These are phyloP conservation scores for Hycleus phaleratus DNA, from an alignment of 1,140 invertebrate genomes.

Conservation along the genomic window DNA sequence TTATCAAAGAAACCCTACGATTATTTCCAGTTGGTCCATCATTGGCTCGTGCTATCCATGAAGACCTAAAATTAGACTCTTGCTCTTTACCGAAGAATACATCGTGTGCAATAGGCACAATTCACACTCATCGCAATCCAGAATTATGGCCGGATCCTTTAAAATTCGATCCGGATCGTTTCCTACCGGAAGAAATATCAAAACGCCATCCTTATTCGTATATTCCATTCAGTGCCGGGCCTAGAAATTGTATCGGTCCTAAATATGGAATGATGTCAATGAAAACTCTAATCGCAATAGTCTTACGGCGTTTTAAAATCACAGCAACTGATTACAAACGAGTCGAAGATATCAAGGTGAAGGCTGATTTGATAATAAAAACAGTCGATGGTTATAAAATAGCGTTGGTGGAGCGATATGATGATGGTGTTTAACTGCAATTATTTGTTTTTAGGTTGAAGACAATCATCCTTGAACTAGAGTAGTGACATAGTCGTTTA, in stretches of 20 bases:
- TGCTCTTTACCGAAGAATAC: conserved; percentile 7
- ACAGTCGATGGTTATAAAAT: conserved; percentile 23
- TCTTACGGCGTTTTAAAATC: conserved; percentile 35
- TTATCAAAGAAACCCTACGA: conserved; percentile 45
- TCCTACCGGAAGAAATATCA: conserved; percentile 47
- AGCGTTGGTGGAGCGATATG: conserved; percentile 4
- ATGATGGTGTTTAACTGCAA: no score
- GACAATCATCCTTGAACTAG: no score
- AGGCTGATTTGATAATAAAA: conserved; percentile 18
- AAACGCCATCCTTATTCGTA: conserved; percentile 46
- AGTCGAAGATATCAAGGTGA: conserved; percentile 23
- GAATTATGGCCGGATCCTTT: conserved; percentile 54
- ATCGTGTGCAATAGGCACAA: conserved; percentile 15
- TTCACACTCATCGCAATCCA: conserved; percentile 42
- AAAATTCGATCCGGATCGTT: conserved; percentile 60
- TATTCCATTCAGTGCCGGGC: conserved; percentile 60
- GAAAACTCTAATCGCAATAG: conserved; percentile 38
- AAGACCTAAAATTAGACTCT: conserved; percentile 35
- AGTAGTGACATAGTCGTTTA: no score
- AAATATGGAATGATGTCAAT: conserved; percentile 42
- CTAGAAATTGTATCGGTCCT: conserved; percentile 59
- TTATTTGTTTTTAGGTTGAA: no score
- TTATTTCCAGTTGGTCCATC: conserved; percentile 56
- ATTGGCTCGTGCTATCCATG: conserved; percentile 42
- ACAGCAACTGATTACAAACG: conserved; percentile 11